phyloP scores from a whole-genome alignment of 35 echinoderm and acorn worm genomes.

The Amphiura filiformis region DNA sequence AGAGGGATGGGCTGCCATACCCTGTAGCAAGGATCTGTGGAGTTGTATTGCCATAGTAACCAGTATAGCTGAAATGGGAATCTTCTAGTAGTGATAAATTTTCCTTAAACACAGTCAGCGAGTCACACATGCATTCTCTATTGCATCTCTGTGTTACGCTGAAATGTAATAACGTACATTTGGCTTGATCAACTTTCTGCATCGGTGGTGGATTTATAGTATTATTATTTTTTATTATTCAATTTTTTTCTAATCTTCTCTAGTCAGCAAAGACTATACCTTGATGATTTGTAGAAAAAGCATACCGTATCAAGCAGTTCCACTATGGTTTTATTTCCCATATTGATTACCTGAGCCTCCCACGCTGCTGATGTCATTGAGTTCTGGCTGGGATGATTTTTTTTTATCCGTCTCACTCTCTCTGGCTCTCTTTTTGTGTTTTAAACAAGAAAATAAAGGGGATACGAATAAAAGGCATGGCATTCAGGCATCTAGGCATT shows the following conservation, averaged over 20 bases:
- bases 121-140: neutral
- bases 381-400: neutral
- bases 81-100: neutral
- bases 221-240: too few relatives aligned
- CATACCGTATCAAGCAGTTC: neutral
- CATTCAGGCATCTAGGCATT: too few relatives aligned
- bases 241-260: neutral
- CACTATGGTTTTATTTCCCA: neutral
- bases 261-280: too few relatives aligned
- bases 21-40: neutral
- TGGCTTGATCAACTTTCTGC: neutral
- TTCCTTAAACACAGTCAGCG: neutral
- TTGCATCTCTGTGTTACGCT: too few relatives aligned
- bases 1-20: slow-evolving; percentile 2
- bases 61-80: neutral
- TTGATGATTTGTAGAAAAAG: neutral
- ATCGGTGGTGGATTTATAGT: too few relatives aligned
- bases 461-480: neutral
- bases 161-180: neutral
- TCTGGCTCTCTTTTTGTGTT: neutral
- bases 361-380: neutral
- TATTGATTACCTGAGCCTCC: slow-evolving; percentile 10
- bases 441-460: neutral
- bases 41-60: neutral
- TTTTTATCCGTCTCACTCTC: neutral